These are phyloP conservation scores for Beris morrisii DNA, from an alignment of 2,888 invertebrate genomes.

Conservation along the genomic window DNA sequence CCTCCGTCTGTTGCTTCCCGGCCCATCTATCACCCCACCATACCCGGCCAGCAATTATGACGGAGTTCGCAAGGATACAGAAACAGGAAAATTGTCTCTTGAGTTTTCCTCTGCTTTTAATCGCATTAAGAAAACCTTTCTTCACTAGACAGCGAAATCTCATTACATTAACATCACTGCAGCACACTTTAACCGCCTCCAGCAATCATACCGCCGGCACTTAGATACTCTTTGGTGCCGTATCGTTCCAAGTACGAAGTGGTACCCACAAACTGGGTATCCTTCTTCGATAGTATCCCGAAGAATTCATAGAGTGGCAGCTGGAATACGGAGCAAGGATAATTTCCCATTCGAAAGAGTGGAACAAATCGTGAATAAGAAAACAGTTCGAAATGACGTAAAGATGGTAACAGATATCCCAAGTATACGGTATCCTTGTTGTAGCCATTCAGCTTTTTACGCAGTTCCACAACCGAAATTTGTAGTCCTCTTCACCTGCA, in stretches of 20 bases:
- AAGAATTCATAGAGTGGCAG: slow-evolving; percentile 6
- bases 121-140: slow-evolving; percentile 38
- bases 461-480: background rate
- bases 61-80: slow-evolving; percentile 19
- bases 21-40: too few species aligned
- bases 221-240: background rate
- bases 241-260: background rate
- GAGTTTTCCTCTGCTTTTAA: slow-evolving; percentile 34
- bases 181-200: slow-evolving; percentile 35
- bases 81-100: slow-evolving; percentile 37
- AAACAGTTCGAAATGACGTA: slow-evolving; percentile 30
- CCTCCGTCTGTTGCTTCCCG: background rate
- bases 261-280: slow-evolving; percentile 9
- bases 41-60: slow-evolving; percentile 10
- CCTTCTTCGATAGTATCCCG: background rate
- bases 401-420: slow-evolving; percentile 27
- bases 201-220: slow-evolving; percentile 29
- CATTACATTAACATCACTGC: slow-evolving; percentile 38
- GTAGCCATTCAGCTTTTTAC: slow-evolving; percentile 23
- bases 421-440: slow-evolving; percentile 3
- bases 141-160: slow-evolving; percentile 38
- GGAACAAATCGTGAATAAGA: slow-evolving; percentile 36
- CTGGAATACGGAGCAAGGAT: background rate
- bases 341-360: slow-evolving; percentile 22
- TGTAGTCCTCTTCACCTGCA: too few species aligned